These are phyloP conservation scores for Apteryx owenii DNA, from an alignment of 2,113 vertebrate species.

Conservation along the genomic window DNA sequence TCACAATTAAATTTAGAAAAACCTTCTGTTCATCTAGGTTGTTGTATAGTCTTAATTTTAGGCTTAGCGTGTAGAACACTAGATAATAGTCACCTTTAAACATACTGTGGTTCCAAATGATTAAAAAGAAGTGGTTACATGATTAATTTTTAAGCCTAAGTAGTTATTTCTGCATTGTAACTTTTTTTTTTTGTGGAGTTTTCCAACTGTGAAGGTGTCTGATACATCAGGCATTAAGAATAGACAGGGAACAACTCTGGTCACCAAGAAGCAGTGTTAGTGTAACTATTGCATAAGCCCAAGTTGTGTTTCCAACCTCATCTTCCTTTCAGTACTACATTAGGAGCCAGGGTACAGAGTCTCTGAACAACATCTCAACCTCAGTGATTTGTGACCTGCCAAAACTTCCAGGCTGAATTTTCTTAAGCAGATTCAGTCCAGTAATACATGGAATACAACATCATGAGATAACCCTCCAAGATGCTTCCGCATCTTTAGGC, in stretches of 20 bases:
- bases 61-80: neutral
- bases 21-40: neutral
- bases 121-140: neutral
- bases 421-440: neutral
- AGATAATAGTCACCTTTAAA: neutral
- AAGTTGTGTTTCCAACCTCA: neutral
- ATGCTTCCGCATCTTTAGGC: neutral
- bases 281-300: neutral
- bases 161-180: neutral
- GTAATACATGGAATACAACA: neutral
- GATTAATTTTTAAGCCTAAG: neutral
- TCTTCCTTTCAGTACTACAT: neutral
- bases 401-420: neutral
- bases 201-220: neutral
- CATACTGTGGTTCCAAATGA: neutral
- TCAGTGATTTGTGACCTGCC: neutral
- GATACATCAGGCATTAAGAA: neutral
- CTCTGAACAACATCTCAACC: neutral
- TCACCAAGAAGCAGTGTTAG: rapidly evolving
- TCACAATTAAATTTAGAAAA: neutral
- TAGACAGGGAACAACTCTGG: neutral
- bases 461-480: neutral
- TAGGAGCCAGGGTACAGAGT: neutral
- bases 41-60: neutral
- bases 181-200: neutral